A percentile compares a stretch with the other conserved stretches of the same genome.
These are phyloP conservation scores for Fopius arisanus DNA, from an alignment of 1,140 invertebrate species.

Conservation along the genomic window DNA sequence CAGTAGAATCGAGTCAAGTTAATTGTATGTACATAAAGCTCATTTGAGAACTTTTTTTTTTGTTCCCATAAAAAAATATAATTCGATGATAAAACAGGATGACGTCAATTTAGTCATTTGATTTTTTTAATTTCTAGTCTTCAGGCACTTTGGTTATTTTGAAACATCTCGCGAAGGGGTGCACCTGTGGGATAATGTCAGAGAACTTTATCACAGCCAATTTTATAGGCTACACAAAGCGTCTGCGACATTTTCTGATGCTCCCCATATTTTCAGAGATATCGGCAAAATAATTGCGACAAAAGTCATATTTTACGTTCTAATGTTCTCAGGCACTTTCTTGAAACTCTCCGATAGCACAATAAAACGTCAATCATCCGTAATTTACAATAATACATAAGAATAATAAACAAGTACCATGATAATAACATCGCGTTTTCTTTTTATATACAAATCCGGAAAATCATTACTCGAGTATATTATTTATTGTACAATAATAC, in stretches of 20 bases:
- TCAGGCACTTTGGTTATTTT: not conserved
- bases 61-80: conserved; percentile 3
- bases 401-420: not conserved
- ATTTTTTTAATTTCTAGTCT: not conserved
- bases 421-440: not conserved
- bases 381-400: not conserved
- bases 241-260: too few relatives aligned
- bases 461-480: not conserved
- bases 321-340: not conserved
- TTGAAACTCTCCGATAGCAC: not conserved
- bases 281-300: not conserved
- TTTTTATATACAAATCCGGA: conserved; percentile 5
- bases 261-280: too few relatives aligned
- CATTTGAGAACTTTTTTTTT: conserved; percentile 13
- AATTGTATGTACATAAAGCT: conserved; percentile 30
- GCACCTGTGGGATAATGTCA: too few relatives aligned
- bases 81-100: conserved; percentile 14
- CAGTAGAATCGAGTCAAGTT: not conserved
- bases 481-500: not conserved
- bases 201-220: too few relatives aligned
- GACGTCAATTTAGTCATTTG: not conserved
- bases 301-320: not conserved
- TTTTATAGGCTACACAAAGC: too few relatives aligned
- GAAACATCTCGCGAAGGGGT: not conserved
- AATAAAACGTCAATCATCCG: not conserved